Conservation (phyloP, 2,888 invertebrate species). For the Exephanes ischioxanthus region DNA sequence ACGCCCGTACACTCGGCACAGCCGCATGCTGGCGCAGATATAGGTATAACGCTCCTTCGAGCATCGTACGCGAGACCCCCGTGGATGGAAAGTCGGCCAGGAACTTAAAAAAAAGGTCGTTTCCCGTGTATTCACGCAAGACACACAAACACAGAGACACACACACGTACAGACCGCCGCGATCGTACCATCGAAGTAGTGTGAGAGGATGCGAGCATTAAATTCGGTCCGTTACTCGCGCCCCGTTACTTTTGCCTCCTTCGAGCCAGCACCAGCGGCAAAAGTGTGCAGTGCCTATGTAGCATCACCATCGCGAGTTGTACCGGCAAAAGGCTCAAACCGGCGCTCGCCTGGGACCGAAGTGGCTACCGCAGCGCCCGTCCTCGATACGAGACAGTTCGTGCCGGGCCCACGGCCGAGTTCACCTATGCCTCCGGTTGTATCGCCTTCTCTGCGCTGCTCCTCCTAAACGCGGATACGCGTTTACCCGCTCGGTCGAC, state of each 20-base stretch:
- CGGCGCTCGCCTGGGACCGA: constrained; percentile 29
- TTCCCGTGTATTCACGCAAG: constrained; percentile 14
- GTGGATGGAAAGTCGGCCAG: constrained; percentile 30
- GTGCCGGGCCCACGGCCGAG: constrained; percentile 51
- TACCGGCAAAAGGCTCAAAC: constrained; percentile 16
- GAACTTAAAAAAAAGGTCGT: constrained; percentile 14
- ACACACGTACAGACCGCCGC: too few species aligned
- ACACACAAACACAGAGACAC: background rate
- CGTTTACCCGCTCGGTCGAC: constrained; percentile 31
- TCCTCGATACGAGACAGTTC: constrained; percentile 55
- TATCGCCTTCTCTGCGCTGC: background rate
- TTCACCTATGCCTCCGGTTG: constrained; percentile 42
- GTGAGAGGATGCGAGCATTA: constrained; percentile 68
- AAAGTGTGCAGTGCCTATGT: constrained; percentile 70
- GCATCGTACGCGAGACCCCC: background rate
- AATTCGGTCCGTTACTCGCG: constrained; percentile 77
- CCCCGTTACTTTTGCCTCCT: constrained; percentile 80
- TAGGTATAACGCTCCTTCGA: background rate
- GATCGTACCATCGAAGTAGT: constrained; percentile 50
- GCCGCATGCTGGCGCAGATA: background rate
- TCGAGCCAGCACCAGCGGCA: constrained; percentile 65
- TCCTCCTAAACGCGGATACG: constrained; percentile 26
- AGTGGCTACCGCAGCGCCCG: constrained; percentile 16
- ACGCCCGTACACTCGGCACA: background rate
- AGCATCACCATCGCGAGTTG: constrained; percentile 48